Evolutionary conservation across 2,888 invertebrate genomes (phyloP).

Genomic region (Siphlonurus alternatus): DNA sequence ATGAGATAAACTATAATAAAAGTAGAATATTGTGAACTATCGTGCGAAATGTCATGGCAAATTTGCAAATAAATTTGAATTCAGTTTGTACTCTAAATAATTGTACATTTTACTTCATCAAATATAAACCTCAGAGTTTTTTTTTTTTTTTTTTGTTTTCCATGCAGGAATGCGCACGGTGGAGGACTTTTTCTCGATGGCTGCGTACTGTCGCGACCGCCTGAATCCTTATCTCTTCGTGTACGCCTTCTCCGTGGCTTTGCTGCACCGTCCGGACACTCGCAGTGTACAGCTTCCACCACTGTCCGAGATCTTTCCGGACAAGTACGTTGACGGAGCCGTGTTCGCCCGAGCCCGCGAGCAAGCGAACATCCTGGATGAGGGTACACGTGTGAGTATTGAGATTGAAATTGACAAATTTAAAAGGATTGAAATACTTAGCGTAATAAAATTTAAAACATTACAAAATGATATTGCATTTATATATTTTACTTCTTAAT

Average conservation of each 20-base stretch:
- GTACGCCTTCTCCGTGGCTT: slow-evolving; percentile 57
- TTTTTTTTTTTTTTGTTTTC: neutral
- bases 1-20: too few species aligned
- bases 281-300: slow-evolving; percentile 51
- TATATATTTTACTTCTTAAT: too few species aligned
- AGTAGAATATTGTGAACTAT: too few species aligned
- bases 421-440: too few species aligned
- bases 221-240: slow-evolving; percentile 68
- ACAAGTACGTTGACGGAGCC: slow-evolving; percentile 62
- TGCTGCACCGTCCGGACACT: slow-evolving; percentile 56
- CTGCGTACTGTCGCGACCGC: slow-evolving; percentile 51
- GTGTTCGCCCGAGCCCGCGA: slow-evolving; percentile 52
- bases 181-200: slow-evolving; percentile 49
- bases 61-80: too few species aligned
- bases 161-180: slow-evolving; percentile 40
- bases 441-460: too few species aligned
- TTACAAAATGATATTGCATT: neutral
- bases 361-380: slow-evolving; percentile 39
- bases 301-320: too few species aligned
- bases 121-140: too few species aligned
- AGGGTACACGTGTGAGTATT: neutral
- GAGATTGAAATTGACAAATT: too few species aligned
- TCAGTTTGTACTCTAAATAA: too few species aligned
- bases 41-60: too few species aligned
- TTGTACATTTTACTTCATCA: too few species aligned